These are phyloP conservation scores for Conus canariensis DNA, from an alignment of 2,888 invertebrate species.

Conservation along the genomic window DNA sequence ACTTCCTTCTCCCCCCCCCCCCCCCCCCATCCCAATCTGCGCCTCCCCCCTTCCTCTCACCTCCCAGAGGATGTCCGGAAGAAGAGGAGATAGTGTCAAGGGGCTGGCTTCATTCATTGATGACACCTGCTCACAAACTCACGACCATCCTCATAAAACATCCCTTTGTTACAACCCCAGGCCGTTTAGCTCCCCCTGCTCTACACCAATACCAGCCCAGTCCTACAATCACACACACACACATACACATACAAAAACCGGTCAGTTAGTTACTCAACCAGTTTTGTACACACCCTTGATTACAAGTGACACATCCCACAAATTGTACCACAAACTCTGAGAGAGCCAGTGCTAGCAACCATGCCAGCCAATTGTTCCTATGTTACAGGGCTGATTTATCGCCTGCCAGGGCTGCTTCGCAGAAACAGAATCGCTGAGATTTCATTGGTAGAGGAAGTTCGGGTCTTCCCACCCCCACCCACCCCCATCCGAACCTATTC, in stretches of 20 bases:
- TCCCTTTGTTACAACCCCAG: neutral
- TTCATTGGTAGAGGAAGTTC: neutral
- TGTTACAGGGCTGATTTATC: conserved; percentile 41
- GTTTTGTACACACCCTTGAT: neutral
- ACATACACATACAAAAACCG: neutral
- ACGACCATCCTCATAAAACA: neutral
- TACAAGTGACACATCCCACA: neutral
- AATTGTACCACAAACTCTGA: conserved; percentile 20
- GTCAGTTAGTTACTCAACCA: conserved; percentile 21
- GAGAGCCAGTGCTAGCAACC: neutral
- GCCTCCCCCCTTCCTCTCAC: neutral
- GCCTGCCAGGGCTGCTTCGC: conserved; percentile 8
- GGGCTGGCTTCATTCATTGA: neutral
- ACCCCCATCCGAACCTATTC: too few species aligned
- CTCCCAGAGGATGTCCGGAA: neutral
- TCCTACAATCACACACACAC: neutral
- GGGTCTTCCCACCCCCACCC: neutral
- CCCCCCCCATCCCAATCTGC: neutral
- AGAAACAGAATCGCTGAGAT: neutral
- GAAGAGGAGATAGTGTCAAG: conserved; percentile 28
- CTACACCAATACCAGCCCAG: neutral
- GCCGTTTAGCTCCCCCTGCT: neutral
- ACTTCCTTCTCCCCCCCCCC: neutral
- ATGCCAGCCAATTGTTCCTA: conserved; percentile 32
- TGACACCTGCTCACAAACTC: conserved; percentile 24